Percentiles rank a stretch among this genome's conserved stretches.
phyloP scores from a whole-genome alignment of 2,888 invertebrate genomes.

The Adelognathus sp. region DNA sequence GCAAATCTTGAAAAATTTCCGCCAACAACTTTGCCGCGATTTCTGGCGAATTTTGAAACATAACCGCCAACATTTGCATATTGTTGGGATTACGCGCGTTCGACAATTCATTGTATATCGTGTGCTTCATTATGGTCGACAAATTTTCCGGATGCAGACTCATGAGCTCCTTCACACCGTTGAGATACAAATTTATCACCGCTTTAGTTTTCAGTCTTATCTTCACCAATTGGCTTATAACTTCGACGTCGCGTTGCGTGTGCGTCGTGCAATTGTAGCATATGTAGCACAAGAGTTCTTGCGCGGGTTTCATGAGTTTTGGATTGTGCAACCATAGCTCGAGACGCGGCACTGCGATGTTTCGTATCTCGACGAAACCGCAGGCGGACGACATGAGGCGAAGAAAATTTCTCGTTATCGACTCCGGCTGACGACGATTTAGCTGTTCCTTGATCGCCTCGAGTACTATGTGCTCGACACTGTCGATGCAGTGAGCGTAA shows the following conservation, averaged over 20 bases:
- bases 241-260: conserved; percentile 86
- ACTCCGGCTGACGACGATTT: conserved; percentile 91
- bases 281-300: conserved; percentile 94
- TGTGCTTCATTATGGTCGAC: conserved; percentile 92
- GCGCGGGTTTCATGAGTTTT: conserved; percentile 95
- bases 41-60: conserved; percentile 93
- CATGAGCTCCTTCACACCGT: conserved; percentile 95
- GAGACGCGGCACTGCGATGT: conserved; percentile 89
- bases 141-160: conserved; percentile 92
- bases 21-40: conserved; percentile 92
- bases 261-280: conserved; percentile 93
- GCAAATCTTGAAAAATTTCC: conserved; percentile 92
- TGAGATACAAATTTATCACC: conserved; percentile 93
- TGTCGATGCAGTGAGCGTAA: conserved; percentile 85
- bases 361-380: conserved; percentile 93
- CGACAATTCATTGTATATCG: conserved; percentile 97
- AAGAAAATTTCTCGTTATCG: conserved; percentile 94
- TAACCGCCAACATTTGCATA: conserved; percentile 94
- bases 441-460: conserved; percentile 95
- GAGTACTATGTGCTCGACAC: conserved; percentile 90
- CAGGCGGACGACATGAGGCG: conserved; percentile 92
- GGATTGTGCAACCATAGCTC: conserved; percentile 98
- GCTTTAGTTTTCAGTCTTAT: conserved; percentile 97
- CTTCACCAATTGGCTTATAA: conserved; percentile 92
- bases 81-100: conserved; percentile 96